phyloP scores from a whole-genome alignment of 1,140 invertebrate genomes.

The Lanistes nyassanus region DNA sequence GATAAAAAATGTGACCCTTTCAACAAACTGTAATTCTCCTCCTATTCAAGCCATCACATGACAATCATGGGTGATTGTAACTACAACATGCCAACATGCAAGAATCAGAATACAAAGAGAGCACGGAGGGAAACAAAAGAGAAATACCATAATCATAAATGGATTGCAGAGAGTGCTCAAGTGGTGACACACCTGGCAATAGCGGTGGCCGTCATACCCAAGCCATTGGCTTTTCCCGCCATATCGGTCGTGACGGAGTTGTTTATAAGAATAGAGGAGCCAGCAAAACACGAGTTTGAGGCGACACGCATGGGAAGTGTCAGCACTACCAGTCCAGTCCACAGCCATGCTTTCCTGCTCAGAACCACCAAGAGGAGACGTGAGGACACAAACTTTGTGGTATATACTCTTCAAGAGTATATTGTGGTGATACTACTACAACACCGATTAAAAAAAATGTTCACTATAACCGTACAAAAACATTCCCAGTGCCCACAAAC shows the following conservation, averaged over 20 bases:
- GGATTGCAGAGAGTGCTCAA: no score
- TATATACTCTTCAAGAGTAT: no score
- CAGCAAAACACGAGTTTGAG: conserved; percentile 54
- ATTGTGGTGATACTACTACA: no score
- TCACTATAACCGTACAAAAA: no score
- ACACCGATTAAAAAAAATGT: no score
- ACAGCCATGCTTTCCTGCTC: conserved; percentile 45
- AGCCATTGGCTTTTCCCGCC: conserved; percentile 55
- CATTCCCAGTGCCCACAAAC: no score
- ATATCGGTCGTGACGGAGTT: conserved; percentile 50
- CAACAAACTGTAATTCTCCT: no score
- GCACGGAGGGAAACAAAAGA: no score
- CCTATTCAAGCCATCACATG: no score
- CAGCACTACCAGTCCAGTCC: conserved; percentile 44
- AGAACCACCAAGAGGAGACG: neutral
- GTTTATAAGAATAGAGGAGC: conserved; percentile 57
- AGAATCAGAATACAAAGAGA: neutral
- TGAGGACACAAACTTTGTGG: neutral
- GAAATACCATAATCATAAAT: no score
- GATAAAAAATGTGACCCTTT: no score
- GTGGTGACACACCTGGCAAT: conserved; percentile 28
- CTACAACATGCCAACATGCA: neutral
- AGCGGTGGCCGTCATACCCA: conserved; percentile 59
- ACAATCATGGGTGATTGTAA: neutral
- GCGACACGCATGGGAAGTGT: conserved; percentile 45